A percentile compares a stretch with the other conserved stretches of the same genome.
phyloP scores from a whole-genome alignment of 2,888 invertebrate species.

The Ephialtes manifestator region DNA sequence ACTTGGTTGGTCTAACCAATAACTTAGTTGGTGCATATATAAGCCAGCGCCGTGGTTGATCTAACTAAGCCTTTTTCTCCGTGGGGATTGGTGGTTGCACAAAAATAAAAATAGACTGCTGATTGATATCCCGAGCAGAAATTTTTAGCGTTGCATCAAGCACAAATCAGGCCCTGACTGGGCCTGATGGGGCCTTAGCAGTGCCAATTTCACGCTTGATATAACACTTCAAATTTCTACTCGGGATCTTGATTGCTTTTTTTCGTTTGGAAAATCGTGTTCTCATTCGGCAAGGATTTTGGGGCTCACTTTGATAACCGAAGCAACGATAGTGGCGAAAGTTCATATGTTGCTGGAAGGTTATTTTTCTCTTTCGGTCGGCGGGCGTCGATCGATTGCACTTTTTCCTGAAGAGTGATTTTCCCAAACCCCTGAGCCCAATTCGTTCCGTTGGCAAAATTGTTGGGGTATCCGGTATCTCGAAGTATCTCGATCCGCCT shows the following conservation, averaged over 20 bases:
- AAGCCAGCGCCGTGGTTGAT: no score
- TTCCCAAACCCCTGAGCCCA: neutral
- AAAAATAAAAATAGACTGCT: neutral
- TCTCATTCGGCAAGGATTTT: neutral
- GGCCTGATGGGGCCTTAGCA: no score
- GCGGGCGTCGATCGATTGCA: conserved; percentile 11
- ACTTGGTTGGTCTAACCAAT: no score
- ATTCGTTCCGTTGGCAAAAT: neutral
- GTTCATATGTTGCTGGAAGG: neutral
- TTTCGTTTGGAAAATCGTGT: neutral
- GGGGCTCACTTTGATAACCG: neutral
- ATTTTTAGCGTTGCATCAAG: no score
- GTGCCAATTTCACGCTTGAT: no score
- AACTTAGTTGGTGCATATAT: no score
- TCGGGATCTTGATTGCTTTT: neutral
- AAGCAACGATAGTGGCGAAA: neutral
- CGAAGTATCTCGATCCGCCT: neutral
- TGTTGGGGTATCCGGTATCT: neutral
- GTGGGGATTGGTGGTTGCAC: no score
- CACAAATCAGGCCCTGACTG: no score
- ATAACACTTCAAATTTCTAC: no score
- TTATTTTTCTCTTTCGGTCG: conserved; percentile 4
- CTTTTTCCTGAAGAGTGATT: conserved; percentile 13
- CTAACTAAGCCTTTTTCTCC: no score
- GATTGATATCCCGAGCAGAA: no score